Base-by-base conservation (phyloP, 2,888 invertebrate species). In the Cheilosia scutellata region DNA sequence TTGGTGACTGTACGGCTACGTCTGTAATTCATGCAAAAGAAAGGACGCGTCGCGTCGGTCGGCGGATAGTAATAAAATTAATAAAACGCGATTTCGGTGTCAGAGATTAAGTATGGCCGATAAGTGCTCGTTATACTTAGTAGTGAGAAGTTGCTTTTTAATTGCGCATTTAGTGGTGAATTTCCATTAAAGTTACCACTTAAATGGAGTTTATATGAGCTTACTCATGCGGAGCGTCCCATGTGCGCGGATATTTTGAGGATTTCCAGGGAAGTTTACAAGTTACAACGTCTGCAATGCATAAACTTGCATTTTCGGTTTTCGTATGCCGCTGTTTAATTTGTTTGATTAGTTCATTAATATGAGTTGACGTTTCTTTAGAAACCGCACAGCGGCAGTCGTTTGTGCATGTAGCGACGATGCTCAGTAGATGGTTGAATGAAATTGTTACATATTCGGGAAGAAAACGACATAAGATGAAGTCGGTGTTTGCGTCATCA, bases 131-230 rank as follows among this genome's bases (percentile, higher is more conserved):
- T 29, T 27, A 16, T 51, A 31, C 16, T 37, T 72, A 25, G 47
- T 57, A 57, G 20, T 53, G 53, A 42, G 42, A 40, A 53, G 53
- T 72, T 55, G 44, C 37, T 63, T 58, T 74, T 74, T 74, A 74
- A 74, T 74, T 74, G 55, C 63, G 37, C 63, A 65, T 74, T 74
- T 33, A 42, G 53, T 42, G 55, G 63, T 55, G 25, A 37, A 47
- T 63, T 55, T 63, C 55, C 63, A 47, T 74, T 31, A 63, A 74
- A 63, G 53, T 29, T 44, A 31, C 16, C 51, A 53, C 31, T 44
- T 49, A 29, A 33, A 20, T 74, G 42, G 16, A 33, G 53, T 25
- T n/a, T 5, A 16, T 33, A 11, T n/a, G 7, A n/a, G 63, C 74
- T 65, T 74, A 65, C 63, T 72, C 72, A 72, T 62, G 62, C n/a